Base-by-base conservation (phyloP, 92 coral and sea anemone genomes). In the Galaxea fascicularis region DNA sequence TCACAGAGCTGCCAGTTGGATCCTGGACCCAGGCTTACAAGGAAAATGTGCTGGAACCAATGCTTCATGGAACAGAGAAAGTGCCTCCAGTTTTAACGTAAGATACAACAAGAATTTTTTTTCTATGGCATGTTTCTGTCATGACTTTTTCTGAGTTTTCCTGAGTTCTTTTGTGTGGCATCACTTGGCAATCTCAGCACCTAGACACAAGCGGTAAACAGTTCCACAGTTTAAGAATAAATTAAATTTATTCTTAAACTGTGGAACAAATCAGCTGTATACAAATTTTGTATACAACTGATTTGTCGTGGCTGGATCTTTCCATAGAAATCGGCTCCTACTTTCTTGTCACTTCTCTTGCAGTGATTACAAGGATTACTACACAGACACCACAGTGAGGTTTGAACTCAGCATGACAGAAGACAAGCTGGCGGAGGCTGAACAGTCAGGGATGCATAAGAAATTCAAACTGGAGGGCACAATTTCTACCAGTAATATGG, bases 51-150 rank as follows among this genome's bases (percentile, higher is more conserved):
- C 74, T 96, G 68, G 99, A 96, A 69, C 98, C 98, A 20, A 95
- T 96, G 98, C 88, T 96, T 44, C 98, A 96, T 83, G 99, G 99
- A 7, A 86, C 99, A 26, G 99, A 93, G 66, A 96, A 96, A 80
- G 64, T 90, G 74, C 94, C 90, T 11, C 94, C 97, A 1, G 73
- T 90, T 65, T 91, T 96, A 65, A 90, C 93, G 99, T 96, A 83
- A 77, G 99, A 21, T 24, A 14, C 4, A 56, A 56, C 11, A 15
- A 21, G 79, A 3, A 16, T 73, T 47, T 18, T 20, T 51, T 60
- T 21, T 8, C 65, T 20, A 24, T 52, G 21, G 41, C 3, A 35
- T 35, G 2, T 35, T 35, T 35, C 41, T 35, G 41, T 35, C 6
- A 35, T 35, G 6, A 35, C n/a, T n/a, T n/a, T 35, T 35, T 35